These are phyloP conservation scores for Fringilla coelebs DNA, from an alignment of 2,797 vertebrate genomes.

Conservation along the genomic window DNA sequence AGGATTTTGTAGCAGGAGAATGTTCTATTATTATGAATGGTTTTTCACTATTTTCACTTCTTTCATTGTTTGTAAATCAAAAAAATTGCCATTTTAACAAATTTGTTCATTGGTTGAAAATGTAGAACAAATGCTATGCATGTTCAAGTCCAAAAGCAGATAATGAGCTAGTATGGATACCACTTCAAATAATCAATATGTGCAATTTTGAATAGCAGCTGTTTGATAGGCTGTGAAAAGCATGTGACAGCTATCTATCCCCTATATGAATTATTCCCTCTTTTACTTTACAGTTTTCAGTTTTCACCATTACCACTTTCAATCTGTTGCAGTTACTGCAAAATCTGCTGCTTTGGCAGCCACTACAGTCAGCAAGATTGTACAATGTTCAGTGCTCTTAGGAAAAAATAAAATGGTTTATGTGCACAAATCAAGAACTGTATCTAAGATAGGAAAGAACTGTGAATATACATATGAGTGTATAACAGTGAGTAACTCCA, in stretches of 20 bases:
- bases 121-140: background rate
- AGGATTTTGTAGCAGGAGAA: background rate
- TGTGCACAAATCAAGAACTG: background rate
- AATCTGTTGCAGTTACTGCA: background rate
- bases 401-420: background rate
- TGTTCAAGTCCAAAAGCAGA: background rate
- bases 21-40: background rate
- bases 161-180: background rate
- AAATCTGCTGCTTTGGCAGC: constrained; percentile 18
- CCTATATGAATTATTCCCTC: background rate
- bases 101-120: background rate
- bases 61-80: background rate
- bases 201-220: background rate
- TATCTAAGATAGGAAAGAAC: background rate
- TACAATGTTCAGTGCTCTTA: background rate
- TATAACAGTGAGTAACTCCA: background rate
- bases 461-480: background rate
- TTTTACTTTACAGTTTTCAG: background rate
- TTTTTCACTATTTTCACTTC: background rate
- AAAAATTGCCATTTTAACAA: background rate
- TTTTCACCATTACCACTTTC: constrained; percentile 14
- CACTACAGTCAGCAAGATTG: background rate
- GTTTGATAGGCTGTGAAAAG: background rate
- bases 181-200: background rate
- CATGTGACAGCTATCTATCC: background rate